Base-by-base conservation (phyloP, 2,113 vertebrate species). In the Nerophis ophidion region DNA sequence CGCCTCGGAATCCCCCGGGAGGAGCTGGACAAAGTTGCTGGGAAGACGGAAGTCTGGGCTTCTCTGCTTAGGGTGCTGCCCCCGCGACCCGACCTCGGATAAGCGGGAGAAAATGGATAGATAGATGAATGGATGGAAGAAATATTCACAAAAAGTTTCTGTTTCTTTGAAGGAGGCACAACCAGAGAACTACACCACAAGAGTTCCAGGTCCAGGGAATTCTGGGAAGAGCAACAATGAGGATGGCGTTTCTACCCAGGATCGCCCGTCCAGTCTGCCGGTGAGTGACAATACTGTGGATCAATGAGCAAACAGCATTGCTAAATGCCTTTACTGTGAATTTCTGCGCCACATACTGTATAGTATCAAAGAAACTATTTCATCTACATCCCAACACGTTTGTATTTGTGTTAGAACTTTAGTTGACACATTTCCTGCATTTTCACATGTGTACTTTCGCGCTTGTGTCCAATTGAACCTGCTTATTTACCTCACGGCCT, bases 211-310 rank as follows among this genome's bases (percentile, higher is more conserved):
- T 70, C 66, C 91, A 76, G 87, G 93, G 86, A 91, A 93, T 73
- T 84, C 93, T 78, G 92, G 92, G 82, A 96, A 98, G 86, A 80
- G 91, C 70, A 96, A 93, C 87, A 93, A 91, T 19, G 95, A 97
- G 87, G 96, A 96, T 58, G 86, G 93, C 73, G 92, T 94, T 52
- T 90, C 95, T 16, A 19, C 54, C 59, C 93, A 96, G 71, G 93
- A 96, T 80, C 93, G 95, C 77, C 96, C 96, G 36, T 97, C 94
- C 2, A 98, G 95, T 70, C 91, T 98, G 86, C 96, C 96, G 89
- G 96, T 98, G 92, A 96, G 6, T 44, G 64, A 74, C 60, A 64
- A 42, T 15, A 51, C 44, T 71, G 14, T 5, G 11, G 2, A n/a
- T 52, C 60, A 44, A 52, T 61, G 11, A 52, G 15, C 40, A 44